These are phyloP conservation scores for Nemurella pictetii DNA, from an alignment of 2,888 invertebrate genomes.

Conservation along the genomic window DNA sequence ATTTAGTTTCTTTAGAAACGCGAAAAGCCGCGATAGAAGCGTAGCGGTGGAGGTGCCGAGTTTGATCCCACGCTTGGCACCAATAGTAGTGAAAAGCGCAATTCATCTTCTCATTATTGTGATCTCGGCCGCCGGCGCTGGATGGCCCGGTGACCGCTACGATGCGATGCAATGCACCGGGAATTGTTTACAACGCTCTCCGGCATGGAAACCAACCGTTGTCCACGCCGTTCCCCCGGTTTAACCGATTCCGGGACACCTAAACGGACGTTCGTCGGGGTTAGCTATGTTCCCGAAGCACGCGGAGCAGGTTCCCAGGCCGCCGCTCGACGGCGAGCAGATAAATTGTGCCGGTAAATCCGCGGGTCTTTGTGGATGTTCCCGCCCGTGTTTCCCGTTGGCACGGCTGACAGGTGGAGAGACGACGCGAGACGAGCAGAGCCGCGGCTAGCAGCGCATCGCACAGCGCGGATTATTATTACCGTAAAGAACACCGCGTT, in stretches of 20 bases:
- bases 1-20: no score
- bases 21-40: not conserved
- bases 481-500: no score
- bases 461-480: not conserved
- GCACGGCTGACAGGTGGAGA: constrained; percentile 13
- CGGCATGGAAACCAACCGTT: not conserved
- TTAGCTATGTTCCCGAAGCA: not conserved
- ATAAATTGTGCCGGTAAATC: constrained; percentile 21
- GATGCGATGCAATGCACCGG: no score
- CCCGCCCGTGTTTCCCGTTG: not conserved
- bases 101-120: not conserved
- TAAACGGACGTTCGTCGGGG: not conserved
- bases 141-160: no score
- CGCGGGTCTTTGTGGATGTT: not conserved
- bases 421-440: not conserved
- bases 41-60: not conserved
- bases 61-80: not conserved
- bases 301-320: not conserved
- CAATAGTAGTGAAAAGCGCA: not conserved
- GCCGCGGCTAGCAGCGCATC: not conserved
- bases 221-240: not conserved
- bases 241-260: not conserved
- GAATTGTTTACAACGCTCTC: not conserved
- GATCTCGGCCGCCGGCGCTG: no score
- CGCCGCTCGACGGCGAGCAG: not conserved